Conservation (phyloP, 2,797 vertebrate species). For the Naso thynnoides region DNA sequence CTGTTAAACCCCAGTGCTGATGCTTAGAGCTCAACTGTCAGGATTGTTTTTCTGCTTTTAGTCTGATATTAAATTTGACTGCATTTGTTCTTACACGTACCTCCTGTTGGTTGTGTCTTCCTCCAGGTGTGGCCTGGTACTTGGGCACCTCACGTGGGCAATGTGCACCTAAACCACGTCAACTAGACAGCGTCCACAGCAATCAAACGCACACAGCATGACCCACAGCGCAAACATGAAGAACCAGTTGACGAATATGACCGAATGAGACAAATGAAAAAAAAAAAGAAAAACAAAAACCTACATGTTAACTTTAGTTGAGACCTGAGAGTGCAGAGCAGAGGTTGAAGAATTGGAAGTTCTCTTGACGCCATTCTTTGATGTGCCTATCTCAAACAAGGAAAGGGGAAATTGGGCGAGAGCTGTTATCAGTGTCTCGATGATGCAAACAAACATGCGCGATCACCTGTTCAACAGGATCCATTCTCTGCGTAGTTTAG, state of each 20-base stretch:
- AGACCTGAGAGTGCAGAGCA: conserved; percentile 81
- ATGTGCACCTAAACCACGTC: conserved; percentile 99
- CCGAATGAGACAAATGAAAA: conserved; percentile 72
- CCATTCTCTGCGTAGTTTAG: conserved; percentile 96
- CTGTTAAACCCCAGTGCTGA: background rate
- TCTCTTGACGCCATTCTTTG: conserved; percentile 85
- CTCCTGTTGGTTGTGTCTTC: conserved; percentile 4
- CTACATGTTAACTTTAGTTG: conserved; percentile 83
- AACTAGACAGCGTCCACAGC: conserved; percentile 89
- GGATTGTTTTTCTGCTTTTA: background rate
- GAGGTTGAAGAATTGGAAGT: conserved; percentile 82
- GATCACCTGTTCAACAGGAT: conserved; percentile 92
- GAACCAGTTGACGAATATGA: conserved; percentile 75
- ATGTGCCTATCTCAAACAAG: conserved; percentile 93
- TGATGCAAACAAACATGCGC: conserved; percentile 90
- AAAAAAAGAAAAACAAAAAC: conserved; percentile 72
- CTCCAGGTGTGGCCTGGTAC: conserved; percentile 98
- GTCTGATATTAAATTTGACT: background rate
- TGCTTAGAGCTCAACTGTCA: background rate
- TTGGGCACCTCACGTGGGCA: conserved; percentile 99
- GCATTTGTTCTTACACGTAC: background rate
- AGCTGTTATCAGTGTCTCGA: conserved; percentile 88
- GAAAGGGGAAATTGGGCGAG: conserved; percentile 83
- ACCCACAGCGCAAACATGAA: conserved; percentile 75
- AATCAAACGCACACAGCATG: conserved; percentile 82